phyloP scores from a whole-genome alignment of 2,888 invertebrate species.

The Sceliomorpha sp. region DNA sequence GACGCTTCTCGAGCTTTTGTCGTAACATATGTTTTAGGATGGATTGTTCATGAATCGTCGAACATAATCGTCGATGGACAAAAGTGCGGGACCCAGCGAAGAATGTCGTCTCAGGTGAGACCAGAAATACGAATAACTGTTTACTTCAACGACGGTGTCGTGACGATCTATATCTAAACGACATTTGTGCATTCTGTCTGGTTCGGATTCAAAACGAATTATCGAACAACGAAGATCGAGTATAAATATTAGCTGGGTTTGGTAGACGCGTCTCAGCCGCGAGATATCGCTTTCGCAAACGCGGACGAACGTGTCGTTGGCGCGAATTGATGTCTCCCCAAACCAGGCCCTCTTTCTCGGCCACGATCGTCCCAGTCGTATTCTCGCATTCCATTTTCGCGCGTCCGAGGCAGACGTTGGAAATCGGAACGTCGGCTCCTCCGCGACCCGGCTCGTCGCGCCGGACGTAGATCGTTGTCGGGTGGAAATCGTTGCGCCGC shows the following conservation, averaged over 20 bases:
- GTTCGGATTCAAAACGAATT: too few species aligned
- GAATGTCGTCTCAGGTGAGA: slow-evolving; percentile 86
- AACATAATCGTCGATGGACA: slow-evolving; percentile 16
- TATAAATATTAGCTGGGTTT: too few species aligned
- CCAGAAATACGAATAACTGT: slow-evolving; percentile 86
- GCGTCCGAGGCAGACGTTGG: slow-evolving; percentile 8
- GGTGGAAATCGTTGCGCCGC: slow-evolving; percentile 3
- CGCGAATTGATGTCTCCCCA: slow-evolving; percentile 21
- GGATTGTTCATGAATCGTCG: neutral
- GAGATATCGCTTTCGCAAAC: neutral
- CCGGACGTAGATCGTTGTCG: neutral
- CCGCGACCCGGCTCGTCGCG: slow-evolving; percentile 1
- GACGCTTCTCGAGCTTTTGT: too few species aligned
- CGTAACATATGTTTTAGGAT: too few species aligned
- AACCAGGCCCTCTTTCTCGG: slow-evolving; percentile 8
- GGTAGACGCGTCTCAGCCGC: too few species aligned
- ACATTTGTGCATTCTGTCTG: too few species aligned
- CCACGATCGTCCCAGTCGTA: neutral
- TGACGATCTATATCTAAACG: slow-evolving; percentile 84
- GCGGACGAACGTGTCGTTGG: too few species aligned
- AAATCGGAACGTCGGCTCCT: slow-evolving; percentile 15
- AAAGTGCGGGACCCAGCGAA: too few species aligned
- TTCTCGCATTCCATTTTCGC: slow-evolving; percentile 4
- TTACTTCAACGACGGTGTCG: slow-evolving; percentile 85
- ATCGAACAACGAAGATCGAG: too few species aligned